Evolutionary conservation across 2,113 vertebrate species (phyloP), one percentile per base, ranked within the genome.

Genomic region (Platycercus adscitus): DNA sequence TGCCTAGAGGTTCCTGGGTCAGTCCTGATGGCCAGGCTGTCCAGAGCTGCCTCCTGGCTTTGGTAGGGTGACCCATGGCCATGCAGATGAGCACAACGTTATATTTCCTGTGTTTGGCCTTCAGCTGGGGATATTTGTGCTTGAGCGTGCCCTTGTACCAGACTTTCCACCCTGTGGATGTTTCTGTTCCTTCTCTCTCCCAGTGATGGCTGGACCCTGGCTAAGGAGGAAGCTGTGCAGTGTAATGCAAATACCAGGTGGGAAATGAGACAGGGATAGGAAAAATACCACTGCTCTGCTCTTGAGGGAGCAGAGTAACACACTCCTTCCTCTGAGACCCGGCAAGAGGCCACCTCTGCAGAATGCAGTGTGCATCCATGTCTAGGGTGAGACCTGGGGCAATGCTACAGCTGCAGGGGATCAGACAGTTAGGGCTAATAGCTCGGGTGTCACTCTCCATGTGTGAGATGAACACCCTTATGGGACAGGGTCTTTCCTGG

Each of bases 371-470:
- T 61, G 26, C 31, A 11, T 16, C 58, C 46, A 29, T 1, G n/a
- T 14, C 37, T 77, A 73, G 46, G 31, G 31, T 33, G 63, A 60
- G 71, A 43, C 9, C 29, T 47, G n/a, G 17, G 26, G 20, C 14
- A 50, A 26, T 41, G 23, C n/a, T 6, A 12, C 11, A 43, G 49
- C 26, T 14, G 4, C 60, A 20, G 50, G 70, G 31, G 11, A 58
- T 39, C 41, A 63, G 31, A 17, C 65, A 64, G 31, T 19, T 29
- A 37, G 46, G 39, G 35, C 35, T 23, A 56, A 28, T 7, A 15
- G n/a, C 65, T 78, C 0, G 0, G 63, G 13, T 33, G 72, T 64
- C 8, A 2, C 46, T 84, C 5, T 9, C 31, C 3, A 1, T 2
- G n/a, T 14, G 35, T 17, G 23, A 47, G 70, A 17, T 12, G 37